These are phyloP conservation scores for Campoplex nolae DNA, from an alignment of 2,888 invertebrate species.

Conservation along the genomic window DNA sequence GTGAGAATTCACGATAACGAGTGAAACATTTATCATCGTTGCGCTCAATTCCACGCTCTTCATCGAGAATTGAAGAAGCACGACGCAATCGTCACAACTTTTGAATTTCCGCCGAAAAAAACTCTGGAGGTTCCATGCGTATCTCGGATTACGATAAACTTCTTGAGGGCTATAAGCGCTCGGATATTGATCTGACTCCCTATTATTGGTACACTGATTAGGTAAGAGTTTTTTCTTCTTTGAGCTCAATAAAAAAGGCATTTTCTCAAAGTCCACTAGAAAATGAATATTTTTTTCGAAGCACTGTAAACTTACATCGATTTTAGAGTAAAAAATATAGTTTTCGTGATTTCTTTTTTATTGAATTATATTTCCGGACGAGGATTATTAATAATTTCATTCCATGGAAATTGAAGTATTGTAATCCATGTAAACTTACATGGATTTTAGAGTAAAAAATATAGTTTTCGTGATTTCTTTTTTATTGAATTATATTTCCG, in stretches of 20 bases:
- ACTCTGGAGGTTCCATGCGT: slow-evolving; percentile 99
- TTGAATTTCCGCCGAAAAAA: slow-evolving; percentile 98
- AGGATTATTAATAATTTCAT: too few relatives aligned
- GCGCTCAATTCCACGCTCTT: slow-evolving; percentile 95
- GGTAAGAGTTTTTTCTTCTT: slow-evolving; percentile 83
- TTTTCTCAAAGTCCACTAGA: too few relatives aligned
- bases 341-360: too few relatives aligned
- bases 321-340: too few relatives aligned
- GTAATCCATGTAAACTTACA: too few relatives aligned
- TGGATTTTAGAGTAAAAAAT: too few relatives aligned
- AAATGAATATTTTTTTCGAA: too few relatives aligned
- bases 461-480: too few relatives aligned
- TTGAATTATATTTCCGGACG: too few relatives aligned
- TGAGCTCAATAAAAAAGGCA: neutral
- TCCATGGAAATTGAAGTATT: too few relatives aligned
- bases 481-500: too few relatives aligned
- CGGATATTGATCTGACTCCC: slow-evolving; percentile 95
- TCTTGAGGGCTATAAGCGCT: slow-evolving; percentile 93
- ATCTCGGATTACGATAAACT: slow-evolving; percentile 95
- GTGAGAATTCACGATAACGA: slow-evolving; percentile 94
- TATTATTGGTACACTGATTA: slow-evolving; percentile 99
- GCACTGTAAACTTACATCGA: too few relatives aligned
- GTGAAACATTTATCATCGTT: slow-evolving; percentile 98
- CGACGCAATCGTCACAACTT: slow-evolving; percentile 91
- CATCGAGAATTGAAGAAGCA: slow-evolving; percentile 94